Conservation (phyloP, 2,888 invertebrate species). For the Neuroscelio doddi region DNA sequence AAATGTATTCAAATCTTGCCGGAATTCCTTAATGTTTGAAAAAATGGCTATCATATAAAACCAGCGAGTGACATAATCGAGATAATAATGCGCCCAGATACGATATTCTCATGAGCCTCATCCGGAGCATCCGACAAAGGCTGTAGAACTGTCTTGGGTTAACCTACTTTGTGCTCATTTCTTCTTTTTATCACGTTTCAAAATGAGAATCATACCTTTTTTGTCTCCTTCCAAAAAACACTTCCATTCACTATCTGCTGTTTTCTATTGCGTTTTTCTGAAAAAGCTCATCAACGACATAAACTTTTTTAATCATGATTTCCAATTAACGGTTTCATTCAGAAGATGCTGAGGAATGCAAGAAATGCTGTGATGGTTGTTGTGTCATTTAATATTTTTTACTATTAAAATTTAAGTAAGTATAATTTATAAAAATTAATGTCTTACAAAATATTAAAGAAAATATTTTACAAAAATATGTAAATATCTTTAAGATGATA, state of each 20-base stretch:
- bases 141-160: constrained; percentile 24
- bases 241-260: neutral
- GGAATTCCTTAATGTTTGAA: constrained; percentile 12
- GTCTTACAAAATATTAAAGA: too few relatives aligned
- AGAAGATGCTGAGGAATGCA: too few relatives aligned
- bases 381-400: too few relatives aligned
- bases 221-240: constrained; percentile 5
- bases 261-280: too few relatives aligned
- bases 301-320: too few relatives aligned
- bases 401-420: too few relatives aligned
- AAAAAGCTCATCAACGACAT: too few relatives aligned
- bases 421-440: too few relatives aligned
- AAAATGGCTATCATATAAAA: constrained; percentile 15
- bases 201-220: constrained; percentile 12
- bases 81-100: constrained; percentile 25
- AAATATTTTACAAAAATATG: too few relatives aligned
- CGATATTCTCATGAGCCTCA: constrained; percentile 22
- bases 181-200: constrained; percentile 20
- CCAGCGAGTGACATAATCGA: constrained; percentile 16
- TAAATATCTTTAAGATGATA: too few relatives aligned
- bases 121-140: constrained; percentile 19
- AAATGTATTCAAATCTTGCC: neutral
- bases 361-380: too few relatives aligned
- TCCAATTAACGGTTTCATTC: too few relatives aligned
- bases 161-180: constrained; percentile 20